These are phyloP conservation scores for Panonychus citri DNA, from an alignment of 1,140 invertebrate species.

Conservation along the genomic window DNA sequence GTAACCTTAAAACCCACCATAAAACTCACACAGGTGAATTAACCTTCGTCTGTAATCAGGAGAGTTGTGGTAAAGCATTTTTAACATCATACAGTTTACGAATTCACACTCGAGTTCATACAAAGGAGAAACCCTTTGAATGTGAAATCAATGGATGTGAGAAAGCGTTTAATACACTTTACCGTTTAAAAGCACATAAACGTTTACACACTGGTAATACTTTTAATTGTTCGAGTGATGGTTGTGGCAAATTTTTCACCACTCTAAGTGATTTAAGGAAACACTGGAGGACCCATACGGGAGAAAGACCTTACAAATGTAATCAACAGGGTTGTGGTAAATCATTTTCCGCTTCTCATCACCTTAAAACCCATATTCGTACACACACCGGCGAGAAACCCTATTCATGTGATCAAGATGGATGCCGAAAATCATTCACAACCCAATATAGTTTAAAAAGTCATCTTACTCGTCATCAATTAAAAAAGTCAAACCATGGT, in stretches of 20 bases:
- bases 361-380: slow-evolving; percentile 59
- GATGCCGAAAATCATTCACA: slow-evolving; percentile 50
- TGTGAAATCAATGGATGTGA: slow-evolving; percentile 39
- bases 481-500: slow-evolving; percentile 11
- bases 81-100: slow-evolving; percentile 78
- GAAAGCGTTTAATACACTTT: slow-evolving; percentile 54
- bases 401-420: slow-evolving; percentile 42
- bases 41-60: slow-evolving; percentile 67
- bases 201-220: slow-evolving; percentile 76
- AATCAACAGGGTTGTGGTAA: slow-evolving; percentile 58
- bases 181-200: slow-evolving; percentile 65
- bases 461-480: slow-evolving; percentile 39
- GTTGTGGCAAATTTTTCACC: slow-evolving; percentile 75
- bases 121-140: slow-evolving; percentile 74
- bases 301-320: slow-evolving; percentile 73
- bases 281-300: slow-evolving; percentile 70
- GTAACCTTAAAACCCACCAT: slow-evolving; percentile 79
- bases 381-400: slow-evolving; percentile 46
- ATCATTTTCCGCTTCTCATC: slow-evolving; percentile 75
- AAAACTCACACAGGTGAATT: slow-evolving; percentile 59
- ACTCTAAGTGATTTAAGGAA: slow-evolving; percentile 79
- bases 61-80: slow-evolving; percentile 72
- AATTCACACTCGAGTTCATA: slow-evolving; percentile 81
- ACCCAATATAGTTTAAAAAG: slow-evolving; percentile 55
- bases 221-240: slow-evolving; percentile 65